Conservation (phyloP, 2,888 invertebrate species). For the Ashinkailepas kermadecensis region DNA sequence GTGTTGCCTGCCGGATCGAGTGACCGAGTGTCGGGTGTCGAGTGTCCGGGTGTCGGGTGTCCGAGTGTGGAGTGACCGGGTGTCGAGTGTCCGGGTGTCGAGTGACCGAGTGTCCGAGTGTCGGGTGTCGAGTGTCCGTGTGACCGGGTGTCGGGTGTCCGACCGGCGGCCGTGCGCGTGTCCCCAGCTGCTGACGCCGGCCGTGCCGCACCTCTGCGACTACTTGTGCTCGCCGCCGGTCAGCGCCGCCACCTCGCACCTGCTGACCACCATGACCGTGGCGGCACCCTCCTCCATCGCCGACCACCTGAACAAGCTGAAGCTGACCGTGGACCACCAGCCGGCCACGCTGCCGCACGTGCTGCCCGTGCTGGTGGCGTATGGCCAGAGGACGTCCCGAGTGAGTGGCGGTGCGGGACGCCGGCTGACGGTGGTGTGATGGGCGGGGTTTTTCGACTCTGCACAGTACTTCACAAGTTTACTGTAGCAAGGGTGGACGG, state of each 20-base stretch:
- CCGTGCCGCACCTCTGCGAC: slow-evolving; percentile 71
- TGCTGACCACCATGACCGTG: slow-evolving; percentile 66
- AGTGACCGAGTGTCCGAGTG: no score
- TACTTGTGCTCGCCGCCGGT: slow-evolving; percentile 58
- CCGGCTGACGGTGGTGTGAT: no score
- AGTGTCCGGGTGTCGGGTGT: no score
- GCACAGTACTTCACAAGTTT: no score
- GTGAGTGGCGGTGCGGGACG: background rate
- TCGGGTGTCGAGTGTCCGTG: no score
- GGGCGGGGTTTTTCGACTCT: no score
- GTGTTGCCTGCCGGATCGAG: no score
- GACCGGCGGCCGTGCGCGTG: background rate
- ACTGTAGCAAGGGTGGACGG: no score
- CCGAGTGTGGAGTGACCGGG: no score
- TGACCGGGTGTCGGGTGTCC: no score
- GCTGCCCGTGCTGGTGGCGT: slow-evolving; percentile 10
- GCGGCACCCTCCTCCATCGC: slow-evolving; percentile 60
- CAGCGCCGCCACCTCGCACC: slow-evolving; percentile 58
- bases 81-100: no score
- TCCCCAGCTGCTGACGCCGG: slow-evolving; percentile 62
- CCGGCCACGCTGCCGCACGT: slow-evolving; percentile 16
- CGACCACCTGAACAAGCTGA: slow-evolving; percentile 54
- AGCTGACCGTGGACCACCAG: slow-evolving; percentile 16
- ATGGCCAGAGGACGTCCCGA: background rate
- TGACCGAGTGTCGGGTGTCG: no score